Evolutionary conservation across 2,888 invertebrate genomes (phyloP).

Genomic region (Xestia ashworthii): DNA sequence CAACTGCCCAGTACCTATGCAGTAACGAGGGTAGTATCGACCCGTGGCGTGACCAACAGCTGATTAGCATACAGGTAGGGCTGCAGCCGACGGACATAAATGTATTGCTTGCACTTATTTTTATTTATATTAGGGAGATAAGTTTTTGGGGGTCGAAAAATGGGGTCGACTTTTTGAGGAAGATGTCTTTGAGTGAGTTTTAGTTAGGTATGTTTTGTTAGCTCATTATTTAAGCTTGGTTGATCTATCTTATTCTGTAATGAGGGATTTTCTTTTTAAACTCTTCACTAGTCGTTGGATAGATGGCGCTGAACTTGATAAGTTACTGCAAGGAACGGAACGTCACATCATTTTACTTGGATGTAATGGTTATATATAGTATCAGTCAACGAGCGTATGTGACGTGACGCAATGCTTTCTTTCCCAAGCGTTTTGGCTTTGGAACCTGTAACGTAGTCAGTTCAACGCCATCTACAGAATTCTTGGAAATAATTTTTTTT

Average conservation of each 20-base stretch:
- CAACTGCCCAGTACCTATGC: conserved; percentile 36
- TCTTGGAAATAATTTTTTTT: no score
- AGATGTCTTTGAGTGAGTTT: not conserved
- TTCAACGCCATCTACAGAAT: no score
- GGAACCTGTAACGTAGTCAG: no score
- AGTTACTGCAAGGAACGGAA: no score
- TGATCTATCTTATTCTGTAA: not conserved
- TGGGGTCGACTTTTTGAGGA: not conserved
- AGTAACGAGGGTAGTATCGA: conserved; percentile 67
- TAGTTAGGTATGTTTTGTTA: not conserved
- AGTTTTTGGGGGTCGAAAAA: conserved; percentile 21
- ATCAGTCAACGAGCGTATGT: no score
- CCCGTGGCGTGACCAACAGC: conserved; percentile 73
- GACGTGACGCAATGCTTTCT: no score
- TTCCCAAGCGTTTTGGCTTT: no score
- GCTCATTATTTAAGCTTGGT: not conserved
- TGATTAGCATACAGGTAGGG: conserved; percentile 75
- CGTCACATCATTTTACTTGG: no score
- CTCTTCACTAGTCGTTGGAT: no score
- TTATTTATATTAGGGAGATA: conserved; percentile 38
- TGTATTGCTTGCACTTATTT: conserved; percentile 25
- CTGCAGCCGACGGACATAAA: conserved; percentile 48
- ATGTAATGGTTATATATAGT: no score
- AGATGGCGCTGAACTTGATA: no score
- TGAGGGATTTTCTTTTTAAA: no score